Evolutionary conservation across 2,888 invertebrate genomes (phyloP), one percentile per base, ranked within the genome.

Genomic region (Caenorhabditis imperialis): DNA sequence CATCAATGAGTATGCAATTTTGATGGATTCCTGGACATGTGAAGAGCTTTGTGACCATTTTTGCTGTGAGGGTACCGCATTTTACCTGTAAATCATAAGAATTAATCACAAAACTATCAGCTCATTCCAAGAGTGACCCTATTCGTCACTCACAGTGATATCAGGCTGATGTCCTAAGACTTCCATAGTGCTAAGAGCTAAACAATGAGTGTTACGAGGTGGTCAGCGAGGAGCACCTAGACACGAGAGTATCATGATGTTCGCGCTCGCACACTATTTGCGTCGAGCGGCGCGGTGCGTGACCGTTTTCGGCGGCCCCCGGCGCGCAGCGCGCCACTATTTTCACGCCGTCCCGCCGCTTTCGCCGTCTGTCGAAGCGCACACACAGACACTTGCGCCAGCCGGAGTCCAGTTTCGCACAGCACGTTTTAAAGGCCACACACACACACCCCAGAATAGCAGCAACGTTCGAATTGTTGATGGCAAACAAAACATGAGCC

Each of bases 21-120:
- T 89, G 84, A 72, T 89, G 89, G 35, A 90, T 89, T n/a, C 90
- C 90, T 0, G 90, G 90, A 65, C 90, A 90, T 27, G 88, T 84
- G 77, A 90, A 90, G 48, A 78, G 78, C 51, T 86, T 82, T 51
- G 83, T 75, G 58, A 87, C 85, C 81, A 87, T 81, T 54, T 83
- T 84, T n/a, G 82, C 87, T 42, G 69, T 80, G 7, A 87, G 77
- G 10, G 81, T 80, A 5, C 87, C 87, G 51, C 87, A 87, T 75
- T 86, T 84, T 12, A 87, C 85, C 81, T 87, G 78, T 44, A 82
- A 79, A 16, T 38, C n/a, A 14, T 25, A 3, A 44, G 18, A 25
- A n/a, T n/a, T n/a, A n/a, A n/a, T n/a, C n/a, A n/a, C n/a, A n/a
- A n/a, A n/a, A n/a, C n/a, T n/a, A n/a, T n/a, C n/a, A n/a, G n/a